Evolutionary conservation across 2,888 invertebrate species (phyloP).

Genomic region (Cataglyphis albicans): DNA sequence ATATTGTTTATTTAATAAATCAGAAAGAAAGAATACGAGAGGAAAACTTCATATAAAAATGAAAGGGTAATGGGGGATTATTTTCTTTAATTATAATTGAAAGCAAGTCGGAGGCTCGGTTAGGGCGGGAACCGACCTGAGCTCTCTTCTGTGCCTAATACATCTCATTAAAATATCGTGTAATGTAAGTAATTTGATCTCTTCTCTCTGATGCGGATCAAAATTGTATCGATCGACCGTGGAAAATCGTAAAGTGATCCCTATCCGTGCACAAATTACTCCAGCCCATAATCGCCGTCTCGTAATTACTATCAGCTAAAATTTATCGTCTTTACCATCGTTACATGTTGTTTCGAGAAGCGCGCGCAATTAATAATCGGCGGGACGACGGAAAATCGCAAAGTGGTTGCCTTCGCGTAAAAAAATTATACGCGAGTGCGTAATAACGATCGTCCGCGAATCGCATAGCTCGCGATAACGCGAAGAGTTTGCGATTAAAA

Average conservation of each 20-base stretch:
- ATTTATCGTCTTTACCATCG: constrained; percentile 52
- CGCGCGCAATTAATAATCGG: constrained; percentile 46
- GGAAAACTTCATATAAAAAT: constrained; percentile 15
- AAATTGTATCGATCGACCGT: constrained; percentile 54
- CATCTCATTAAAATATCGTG: constrained; percentile 48
- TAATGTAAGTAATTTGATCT: constrained; percentile 49
- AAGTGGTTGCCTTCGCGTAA: constrained; percentile 30
- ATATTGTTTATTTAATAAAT: background rate
- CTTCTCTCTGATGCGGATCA: constrained; percentile 39
- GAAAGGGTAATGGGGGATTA: constrained; percentile 14
- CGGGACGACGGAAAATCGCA: constrained; percentile 51
- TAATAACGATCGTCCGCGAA: constrained; percentile 28
- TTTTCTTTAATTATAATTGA: constrained; percentile 44
- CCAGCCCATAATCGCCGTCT: constrained; percentile 49
- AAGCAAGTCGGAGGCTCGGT: background rate
- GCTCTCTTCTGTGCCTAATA: constrained; percentile 25
- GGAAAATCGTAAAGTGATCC: constrained; percentile 51
- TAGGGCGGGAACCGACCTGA: constrained; percentile 1
- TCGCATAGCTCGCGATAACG: constrained; percentile 34
- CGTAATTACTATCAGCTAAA: constrained; percentile 55
- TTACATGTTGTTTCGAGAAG: constrained; percentile 38
- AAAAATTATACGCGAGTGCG: constrained; percentile 26
- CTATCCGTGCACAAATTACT: constrained; percentile 47
- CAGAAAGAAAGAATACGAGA: background rate
- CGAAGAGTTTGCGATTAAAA: constrained; percentile 22